Conservation (phyloP, 2,113 vertebrate species). For the Ibidorhyncha struthersii region DNA sequence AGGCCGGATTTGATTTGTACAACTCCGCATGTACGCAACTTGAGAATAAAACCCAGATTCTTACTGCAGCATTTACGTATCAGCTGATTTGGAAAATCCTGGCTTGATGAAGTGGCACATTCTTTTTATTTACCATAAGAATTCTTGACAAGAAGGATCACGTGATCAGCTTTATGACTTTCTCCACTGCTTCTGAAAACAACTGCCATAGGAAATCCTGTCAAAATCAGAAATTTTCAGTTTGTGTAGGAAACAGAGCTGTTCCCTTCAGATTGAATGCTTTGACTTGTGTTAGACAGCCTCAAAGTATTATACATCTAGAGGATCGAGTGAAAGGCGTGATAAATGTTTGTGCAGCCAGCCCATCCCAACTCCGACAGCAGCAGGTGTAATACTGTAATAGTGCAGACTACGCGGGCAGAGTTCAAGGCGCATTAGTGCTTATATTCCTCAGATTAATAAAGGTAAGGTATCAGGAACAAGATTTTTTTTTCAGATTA, state of each 20-base stretch:
- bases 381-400: neutral
- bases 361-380: neutral
- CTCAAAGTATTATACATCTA: neutral
- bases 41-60: neutral
- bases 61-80: neutral
- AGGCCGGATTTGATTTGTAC: neutral
- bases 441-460: neutral
- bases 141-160: neutral
- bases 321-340: neutral
- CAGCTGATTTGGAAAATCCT: neutral
- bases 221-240: neutral
- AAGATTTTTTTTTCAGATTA: neutral
- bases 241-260: neutral
- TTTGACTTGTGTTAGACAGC: neutral
- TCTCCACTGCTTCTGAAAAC: neutral
- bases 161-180: neutral
- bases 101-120: neutral
- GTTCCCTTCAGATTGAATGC: neutral
- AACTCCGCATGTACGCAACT: accelerated
- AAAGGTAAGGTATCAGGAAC: neutral
- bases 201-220: neutral
- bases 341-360: neutral
- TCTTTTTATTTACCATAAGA: neutral
- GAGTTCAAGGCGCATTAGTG: neutral
- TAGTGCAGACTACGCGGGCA: neutral